phyloP scores from a whole-genome alignment of 1,140 invertebrate species.

The Drosophila bifasciata region DNA sequence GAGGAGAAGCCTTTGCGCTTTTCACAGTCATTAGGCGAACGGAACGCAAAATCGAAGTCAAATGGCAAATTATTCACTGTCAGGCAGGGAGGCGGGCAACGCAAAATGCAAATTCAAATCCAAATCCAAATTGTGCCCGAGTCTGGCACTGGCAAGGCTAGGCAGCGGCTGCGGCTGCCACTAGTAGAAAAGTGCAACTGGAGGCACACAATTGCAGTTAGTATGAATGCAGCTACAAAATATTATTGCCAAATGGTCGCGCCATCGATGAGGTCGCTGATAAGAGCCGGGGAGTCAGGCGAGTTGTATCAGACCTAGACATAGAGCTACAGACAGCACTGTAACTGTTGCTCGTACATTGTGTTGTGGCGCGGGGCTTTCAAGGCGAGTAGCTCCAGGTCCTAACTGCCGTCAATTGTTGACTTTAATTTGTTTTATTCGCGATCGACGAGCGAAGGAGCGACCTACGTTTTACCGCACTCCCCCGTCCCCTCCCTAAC shows the following conservation, averaged over 20 bases:
- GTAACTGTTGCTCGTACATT: conserved; percentile 25
- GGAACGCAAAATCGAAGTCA: conserved; percentile 58
- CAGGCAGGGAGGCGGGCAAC: conserved; percentile 47
- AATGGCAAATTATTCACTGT: conserved; percentile 82
- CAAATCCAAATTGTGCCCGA: conserved; percentile 12
- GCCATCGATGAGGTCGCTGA: conserved; percentile 64
- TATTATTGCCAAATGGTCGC: conserved; percentile 75
- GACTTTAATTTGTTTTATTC: conserved; percentile 82
- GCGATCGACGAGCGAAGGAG: conserved; percentile 46
- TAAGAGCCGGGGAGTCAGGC: conserved; percentile 53
- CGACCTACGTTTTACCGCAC: not conserved
- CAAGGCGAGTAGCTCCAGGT: conserved; percentile 81
- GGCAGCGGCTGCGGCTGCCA: conserved; percentile 15
- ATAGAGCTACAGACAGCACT: not conserved
- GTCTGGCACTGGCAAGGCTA: conserved; percentile 7
- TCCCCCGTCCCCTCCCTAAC: no score
- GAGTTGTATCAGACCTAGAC: conserved; percentile 8
- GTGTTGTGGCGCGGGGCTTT: conserved; percentile 46
- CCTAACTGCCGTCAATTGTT: conserved; percentile 78
- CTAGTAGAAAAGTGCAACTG: conserved; percentile 6
- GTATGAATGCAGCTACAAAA: conserved; percentile 43
- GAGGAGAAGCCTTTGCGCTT: conserved; percentile 68
- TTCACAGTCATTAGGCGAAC: conserved; percentile 68
- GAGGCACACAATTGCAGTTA: conserved; percentile 50
- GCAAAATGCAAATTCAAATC: conserved; percentile 58